Evolutionary conservation across 2,113 vertebrate genomes (phyloP), one percentile per base, ranked within the genome.

Genomic region (Tricholaema leucomelas): DNA sequence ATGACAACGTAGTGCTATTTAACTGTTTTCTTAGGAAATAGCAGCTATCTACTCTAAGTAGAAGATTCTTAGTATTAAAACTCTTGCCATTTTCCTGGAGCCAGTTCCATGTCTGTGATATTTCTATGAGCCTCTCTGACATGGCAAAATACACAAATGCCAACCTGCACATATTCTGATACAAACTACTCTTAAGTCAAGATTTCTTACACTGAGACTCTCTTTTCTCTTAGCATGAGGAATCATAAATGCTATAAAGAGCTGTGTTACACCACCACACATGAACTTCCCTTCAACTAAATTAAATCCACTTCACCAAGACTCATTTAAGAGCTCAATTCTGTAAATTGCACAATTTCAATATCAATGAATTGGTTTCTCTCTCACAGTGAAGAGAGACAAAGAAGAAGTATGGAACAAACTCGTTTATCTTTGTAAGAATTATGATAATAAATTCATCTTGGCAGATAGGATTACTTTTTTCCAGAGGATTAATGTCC

Each of bases 371-470:
- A 87, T 66, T 66, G 15, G 54, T 64, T 82, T 48, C 10, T 48
- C 55, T 82, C 46, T 71, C 27, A 33, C 28, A 67, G 52, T 52
- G 66, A 59, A 80, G 63, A 67, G 4, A 81, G 69, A 9, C 20
- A 60, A 74, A 82, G 50, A 91, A 80, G 59, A 92, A 82, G 91
- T 52, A 71, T 5, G 30, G 76, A 90, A 95, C 77, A 92, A 80
- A 74, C n/a, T 63, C 50, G 63, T 36, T 50, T 44, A 82, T 91
- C 42, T 76, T 76, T 89, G 35, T 78, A 89, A 56, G 44, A 83
- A 69, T 93, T 93, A 92, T 38, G 55, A 66, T 70, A 87, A 94
- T 81, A 77, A 84, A 85, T 92, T 91, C 73, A 58, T 91, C 89
- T 59, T 50, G 46, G 48, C 81, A 94, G 85, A 70, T 33, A 84